Evolutionary conservation across 1,140 invertebrate genomes (phyloP), one percentile per base, ranked within the genome.

Genomic region (Atta colombica): DNA sequence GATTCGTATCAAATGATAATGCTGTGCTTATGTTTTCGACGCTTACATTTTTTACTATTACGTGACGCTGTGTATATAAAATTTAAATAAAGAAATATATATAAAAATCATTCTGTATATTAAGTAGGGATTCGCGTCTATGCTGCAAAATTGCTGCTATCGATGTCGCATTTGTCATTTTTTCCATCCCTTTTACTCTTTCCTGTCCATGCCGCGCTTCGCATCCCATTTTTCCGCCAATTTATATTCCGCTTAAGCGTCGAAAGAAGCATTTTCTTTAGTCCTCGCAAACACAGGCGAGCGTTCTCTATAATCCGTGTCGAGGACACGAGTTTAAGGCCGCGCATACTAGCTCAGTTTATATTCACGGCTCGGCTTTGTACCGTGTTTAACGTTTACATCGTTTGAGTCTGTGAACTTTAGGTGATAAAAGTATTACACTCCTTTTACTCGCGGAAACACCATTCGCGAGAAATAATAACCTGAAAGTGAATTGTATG

Each of bases 181-280:
- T 81, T 72, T 58, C 16, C 12, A 8, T 16, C 45, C 31, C 5
- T 14, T 71, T 31, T 31, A 16, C 61, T 39, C 31, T 49, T 25
- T 39, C 28, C 51, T 49, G 14, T 78, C 39, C 39, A 61, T 14
- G 69, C 7, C 31, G 80, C 60, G 65, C n/a, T 12, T 55, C 25
- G 53, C 25, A 72, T 45, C 51, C n/a, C 53, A 72, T 74, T 74
- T 66, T 66, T 45, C 69, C 51, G 35, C 18, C 80, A 55, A 89
- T 88, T 88, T 80, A 88, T 88, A 82, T 61, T 72, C 68, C n/a
- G 85, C 77, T 86, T 60, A 53, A 87, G 72, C 77, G 55, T 63
- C 72, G 63, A 77, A 81, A 31, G 49, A 75, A 21, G 65, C 77
- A 63, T 75, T 88, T 82, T 69, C 51, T 82, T 58, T 39, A 49